These are phyloP conservation scores for Steinernema scapterisci DNA, from an alignment of 2,888 invertebrate species.

Conservation along the genomic window DNA sequence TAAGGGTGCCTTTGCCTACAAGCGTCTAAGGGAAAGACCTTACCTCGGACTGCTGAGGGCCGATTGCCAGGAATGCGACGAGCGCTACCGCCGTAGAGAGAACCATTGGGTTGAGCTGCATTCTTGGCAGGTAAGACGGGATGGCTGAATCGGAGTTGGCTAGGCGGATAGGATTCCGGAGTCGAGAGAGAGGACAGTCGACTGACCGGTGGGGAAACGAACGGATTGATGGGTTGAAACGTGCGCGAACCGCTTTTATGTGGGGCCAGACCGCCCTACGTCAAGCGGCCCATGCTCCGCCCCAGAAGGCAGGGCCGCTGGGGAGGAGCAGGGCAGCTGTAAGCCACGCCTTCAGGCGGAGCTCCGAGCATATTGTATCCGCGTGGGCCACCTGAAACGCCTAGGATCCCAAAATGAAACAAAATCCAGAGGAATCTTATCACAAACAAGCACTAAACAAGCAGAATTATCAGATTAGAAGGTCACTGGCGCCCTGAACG, in stretches of 20 bases:
- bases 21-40: not conserved
- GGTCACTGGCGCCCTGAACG: too few species aligned
- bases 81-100: not conserved
- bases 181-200: not conserved
- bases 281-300: not conserved
- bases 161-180: too few species aligned
- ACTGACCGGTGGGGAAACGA: conserved; percentile 16
- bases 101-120: not conserved
- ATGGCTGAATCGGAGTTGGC: too few species aligned
- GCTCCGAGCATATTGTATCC: conserved; percentile 15
- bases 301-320: not conserved
- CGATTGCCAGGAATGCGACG: not conserved
- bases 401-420: not conserved
- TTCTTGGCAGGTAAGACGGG: too few species aligned
- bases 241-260: conserved; percentile 3
- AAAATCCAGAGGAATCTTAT: too few species aligned
- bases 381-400: not conserved
- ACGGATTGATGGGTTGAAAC: conserved; percentile 12
- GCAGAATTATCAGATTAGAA: too few species aligned
- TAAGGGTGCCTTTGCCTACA: not conserved
- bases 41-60: not conserved
- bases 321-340: not conserved
- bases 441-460: too few species aligned
- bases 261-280: not conserved
- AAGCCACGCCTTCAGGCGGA: not conserved